Conservation (phyloP, 2,113 vertebrate species). For the Heptranchias perlo region DNA sequence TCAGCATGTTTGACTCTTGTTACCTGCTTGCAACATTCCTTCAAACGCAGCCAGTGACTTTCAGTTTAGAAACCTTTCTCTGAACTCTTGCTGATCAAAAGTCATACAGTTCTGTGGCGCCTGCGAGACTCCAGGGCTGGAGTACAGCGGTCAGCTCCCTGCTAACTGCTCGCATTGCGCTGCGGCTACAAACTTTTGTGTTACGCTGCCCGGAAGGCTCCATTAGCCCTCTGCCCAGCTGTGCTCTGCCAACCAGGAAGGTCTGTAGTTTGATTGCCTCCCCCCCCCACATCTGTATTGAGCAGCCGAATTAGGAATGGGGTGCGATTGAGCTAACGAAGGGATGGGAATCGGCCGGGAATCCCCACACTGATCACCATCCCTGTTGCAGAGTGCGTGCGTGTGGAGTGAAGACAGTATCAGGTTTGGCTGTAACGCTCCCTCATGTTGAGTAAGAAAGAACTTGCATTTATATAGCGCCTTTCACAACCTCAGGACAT, state of each 20-base stretch:
- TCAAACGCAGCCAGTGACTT: background rate
- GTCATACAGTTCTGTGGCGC: background rate
- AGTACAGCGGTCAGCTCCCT: background rate
- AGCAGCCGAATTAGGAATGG: background rate
- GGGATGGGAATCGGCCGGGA: background rate
- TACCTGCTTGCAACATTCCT: constrained; percentile 6
- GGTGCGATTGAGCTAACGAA: background rate
- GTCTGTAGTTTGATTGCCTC: background rate
- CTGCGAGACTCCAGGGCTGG: background rate
- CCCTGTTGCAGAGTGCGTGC: no score
- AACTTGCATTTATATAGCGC: background rate
- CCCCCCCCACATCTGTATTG: background rate
- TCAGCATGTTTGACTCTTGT: background rate
- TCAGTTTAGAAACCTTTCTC: background rate
- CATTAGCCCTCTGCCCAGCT: background rate
- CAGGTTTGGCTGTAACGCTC: background rate
- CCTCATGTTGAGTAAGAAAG: background rate
- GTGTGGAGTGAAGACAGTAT: background rate
- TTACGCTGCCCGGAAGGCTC: background rate
- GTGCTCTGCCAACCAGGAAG: background rate
- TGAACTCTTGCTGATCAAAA: constrained; percentile 22
- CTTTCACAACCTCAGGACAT: background rate
- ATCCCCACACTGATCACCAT: background rate
- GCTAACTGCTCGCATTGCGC: background rate
- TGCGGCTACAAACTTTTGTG: background rate